Percentiles rank a stretch among this genome's conserved stretches.
phyloP scores from a whole-genome alignment of 2,797 vertebrate species.

The Platalea minor region DNA sequence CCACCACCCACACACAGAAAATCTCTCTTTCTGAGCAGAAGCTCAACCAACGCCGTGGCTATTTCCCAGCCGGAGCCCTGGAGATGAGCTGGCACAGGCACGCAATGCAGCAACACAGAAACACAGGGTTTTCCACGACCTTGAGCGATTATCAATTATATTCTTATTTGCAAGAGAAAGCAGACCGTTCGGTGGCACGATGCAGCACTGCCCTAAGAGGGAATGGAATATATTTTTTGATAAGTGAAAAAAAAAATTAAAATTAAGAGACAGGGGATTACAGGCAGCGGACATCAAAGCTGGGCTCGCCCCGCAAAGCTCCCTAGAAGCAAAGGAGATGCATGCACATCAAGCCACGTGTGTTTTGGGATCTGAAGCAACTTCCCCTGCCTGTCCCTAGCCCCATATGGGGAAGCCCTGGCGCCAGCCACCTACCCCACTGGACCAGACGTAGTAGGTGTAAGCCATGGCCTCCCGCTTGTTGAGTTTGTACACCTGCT shows the following conservation, averaged over 20 bases:
- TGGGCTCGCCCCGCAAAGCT: not conserved
- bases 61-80: slow-evolving; percentile 12
- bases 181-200: rapidly evolving
- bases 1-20: not conserved
- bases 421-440: slow-evolving; percentile 77
- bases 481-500: slow-evolving; percentile 88
- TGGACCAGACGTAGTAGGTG: slow-evolving; percentile 91
- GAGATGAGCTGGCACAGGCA: slow-evolving; percentile 40
- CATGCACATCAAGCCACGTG: rapidly evolving
- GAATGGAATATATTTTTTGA: rapidly evolving
- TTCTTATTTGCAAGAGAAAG: not conserved
- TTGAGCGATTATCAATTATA: not conserved
- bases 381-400: not conserved
- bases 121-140: slow-evolving; percentile 1
- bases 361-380: not conserved
- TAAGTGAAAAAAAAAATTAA: not conserved
- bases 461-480: slow-evolving; percentile 89
- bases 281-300: not conserved
- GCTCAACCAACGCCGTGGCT: not conserved
- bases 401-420: rapidly evolving
- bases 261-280: not conserved
- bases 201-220: rapidly evolving
- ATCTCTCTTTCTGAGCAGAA: not conserved
- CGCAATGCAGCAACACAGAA: slow-evolving; percentile 6
- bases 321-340: not conserved